Conservation (phyloP, 2,113 vertebrate species). For the Aix galericulata region DNA sequence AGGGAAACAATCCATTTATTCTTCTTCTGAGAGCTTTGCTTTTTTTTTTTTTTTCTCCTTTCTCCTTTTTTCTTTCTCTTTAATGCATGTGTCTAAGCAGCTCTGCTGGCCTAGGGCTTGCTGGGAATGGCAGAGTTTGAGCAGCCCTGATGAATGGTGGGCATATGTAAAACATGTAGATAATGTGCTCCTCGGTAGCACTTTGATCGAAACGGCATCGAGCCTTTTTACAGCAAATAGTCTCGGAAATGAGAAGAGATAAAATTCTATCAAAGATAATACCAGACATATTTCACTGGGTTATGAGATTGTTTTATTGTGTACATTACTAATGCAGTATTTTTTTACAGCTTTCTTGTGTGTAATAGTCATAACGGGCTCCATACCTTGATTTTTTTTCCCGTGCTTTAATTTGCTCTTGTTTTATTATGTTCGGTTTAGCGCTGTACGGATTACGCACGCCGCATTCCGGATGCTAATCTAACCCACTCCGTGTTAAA, state of each 20-base stretch:
- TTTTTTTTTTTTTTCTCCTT: no score
- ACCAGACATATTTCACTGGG: slow-evolving; percentile 76
- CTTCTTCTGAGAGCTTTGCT: background rate
- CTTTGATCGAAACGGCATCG: slow-evolving; percentile 21
- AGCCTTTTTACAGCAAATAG: slow-evolving; percentile 57
- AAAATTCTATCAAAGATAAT: slow-evolving; percentile 77
- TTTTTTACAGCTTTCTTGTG: slow-evolving; percentile 77
- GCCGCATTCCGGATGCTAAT: rapidly evolving
- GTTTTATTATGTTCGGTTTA: background rate
- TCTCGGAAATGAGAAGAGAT: slow-evolving; percentile 75
- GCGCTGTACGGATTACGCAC: background rate
- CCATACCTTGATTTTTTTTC: slow-evolving; percentile 54
- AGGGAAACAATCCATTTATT: background rate
- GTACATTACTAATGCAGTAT: slow-evolving; percentile 72
- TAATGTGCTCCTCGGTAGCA: background rate
- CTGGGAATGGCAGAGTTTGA: slow-evolving; percentile 34
- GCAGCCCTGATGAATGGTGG: slow-evolving; percentile 43
- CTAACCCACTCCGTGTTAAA: background rate
- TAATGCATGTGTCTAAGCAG: slow-evolving; percentile 4
- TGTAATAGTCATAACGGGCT: slow-evolving; percentile 43
- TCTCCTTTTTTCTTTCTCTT: background rate
- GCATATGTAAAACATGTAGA: slow-evolving; percentile 28
- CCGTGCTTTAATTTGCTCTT: slow-evolving; percentile 39
- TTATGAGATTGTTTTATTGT: slow-evolving; percentile 79
- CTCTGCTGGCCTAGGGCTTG: slow-evolving; percentile 7